A percentile compares a stretch with the other conserved stretches of the same genome.
Conservation (phyloP, 2,113 vertebrate genomes). For the Zootoca vivipara region DNA sequence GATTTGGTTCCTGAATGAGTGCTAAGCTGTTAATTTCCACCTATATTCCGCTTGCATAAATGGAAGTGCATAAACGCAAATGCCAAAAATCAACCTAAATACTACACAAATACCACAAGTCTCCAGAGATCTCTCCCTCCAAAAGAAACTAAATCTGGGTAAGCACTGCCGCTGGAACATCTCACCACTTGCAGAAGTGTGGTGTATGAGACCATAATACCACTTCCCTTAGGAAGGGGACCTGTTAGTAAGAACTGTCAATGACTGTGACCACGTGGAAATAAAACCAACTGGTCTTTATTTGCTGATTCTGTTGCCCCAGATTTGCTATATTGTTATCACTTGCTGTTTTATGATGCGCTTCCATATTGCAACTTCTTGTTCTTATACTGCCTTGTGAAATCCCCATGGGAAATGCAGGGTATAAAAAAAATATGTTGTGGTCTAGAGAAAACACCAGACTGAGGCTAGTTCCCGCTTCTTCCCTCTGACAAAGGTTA, state of each 20-base stretch:
- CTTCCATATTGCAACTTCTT: background rate
- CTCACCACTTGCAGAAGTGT: background rate
- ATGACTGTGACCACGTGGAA: background rate
- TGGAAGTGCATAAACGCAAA: no score
- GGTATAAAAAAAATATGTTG: background rate
- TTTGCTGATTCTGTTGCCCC: background rate
- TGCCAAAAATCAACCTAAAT: no score
- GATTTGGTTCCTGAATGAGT: no score
- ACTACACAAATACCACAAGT: no score
- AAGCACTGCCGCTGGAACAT: background rate
- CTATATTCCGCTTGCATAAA: no score
- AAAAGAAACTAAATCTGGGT: no score
- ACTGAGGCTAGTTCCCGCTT: background rate
- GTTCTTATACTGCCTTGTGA: background rate
- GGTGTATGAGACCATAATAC: background rate
- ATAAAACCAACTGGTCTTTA: background rate
- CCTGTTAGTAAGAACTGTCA: background rate
- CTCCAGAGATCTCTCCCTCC: no score
- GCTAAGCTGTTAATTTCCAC: no score
- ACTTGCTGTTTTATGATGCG: background rate
- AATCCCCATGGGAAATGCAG: background rate
- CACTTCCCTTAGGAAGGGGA: background rate
- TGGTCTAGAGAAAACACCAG: background rate
- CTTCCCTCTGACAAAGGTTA: background rate
- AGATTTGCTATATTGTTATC: background rate